A percentile compares a stretch with the other conserved stretches of the same genome.
Evolutionary conservation across 2,888 invertebrate genomes (phyloP).

Genomic region (Oegoconia quadripuncta): DNA sequence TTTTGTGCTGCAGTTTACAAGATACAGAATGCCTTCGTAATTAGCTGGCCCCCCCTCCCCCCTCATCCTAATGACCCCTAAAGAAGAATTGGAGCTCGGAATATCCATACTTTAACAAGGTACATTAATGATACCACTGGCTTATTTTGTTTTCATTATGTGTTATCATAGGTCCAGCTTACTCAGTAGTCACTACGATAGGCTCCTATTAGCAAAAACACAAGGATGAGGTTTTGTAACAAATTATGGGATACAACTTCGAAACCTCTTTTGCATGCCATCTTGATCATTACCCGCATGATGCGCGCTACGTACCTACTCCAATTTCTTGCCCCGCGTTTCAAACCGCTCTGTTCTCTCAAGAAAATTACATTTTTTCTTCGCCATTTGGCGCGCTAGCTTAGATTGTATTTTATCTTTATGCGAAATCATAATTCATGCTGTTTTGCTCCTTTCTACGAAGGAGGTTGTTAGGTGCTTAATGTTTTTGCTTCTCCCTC

Average conservation of each 20-base stretch:
- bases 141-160: too few relatives aligned
- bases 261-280: slow-evolving; percentile 14
- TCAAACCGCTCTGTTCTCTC: slow-evolving; percentile 46
- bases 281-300: slow-evolving; percentile 18
- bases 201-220: not conserved
- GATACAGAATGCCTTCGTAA: too few relatives aligned
- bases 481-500: slow-evolving; percentile 58
- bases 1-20: too few relatives aligned
- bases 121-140: too few relatives aligned
- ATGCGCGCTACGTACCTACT: slow-evolving; percentile 5
- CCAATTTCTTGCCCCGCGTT: slow-evolving; percentile 51
- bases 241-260: slow-evolving; percentile 29
- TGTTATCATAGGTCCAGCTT: too few relatives aligned
- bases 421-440: slow-evolving; percentile 75
- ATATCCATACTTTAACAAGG: too few relatives aligned
- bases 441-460: slow-evolving; percentile 59
- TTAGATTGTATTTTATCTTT: slow-evolving; percentile 76
- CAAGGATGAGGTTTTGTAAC: slow-evolving; percentile 14
- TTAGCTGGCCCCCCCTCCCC: too few relatives aligned
- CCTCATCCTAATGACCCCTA: too few relatives aligned
- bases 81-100: too few relatives aligned
- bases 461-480: slow-evolving; percentile 58
- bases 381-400: slow-evolving; percentile 66
- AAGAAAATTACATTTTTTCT: slow-evolving; percentile 70
- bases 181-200: too few relatives aligned